Conservation (phyloP, 1,140 invertebrate genomes). For the Patella vulgata region DNA sequence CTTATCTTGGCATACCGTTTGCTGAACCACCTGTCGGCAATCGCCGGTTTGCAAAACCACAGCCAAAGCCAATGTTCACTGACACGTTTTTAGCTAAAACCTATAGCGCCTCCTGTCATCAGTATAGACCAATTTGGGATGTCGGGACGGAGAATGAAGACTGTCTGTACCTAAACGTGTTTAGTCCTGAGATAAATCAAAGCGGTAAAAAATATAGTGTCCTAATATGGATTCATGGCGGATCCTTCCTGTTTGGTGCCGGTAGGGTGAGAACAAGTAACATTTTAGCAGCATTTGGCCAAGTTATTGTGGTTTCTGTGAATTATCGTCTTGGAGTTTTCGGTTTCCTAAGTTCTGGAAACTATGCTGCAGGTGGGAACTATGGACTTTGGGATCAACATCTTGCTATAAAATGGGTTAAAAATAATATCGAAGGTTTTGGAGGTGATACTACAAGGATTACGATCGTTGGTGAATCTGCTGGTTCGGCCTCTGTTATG, state of each 20-base stretch:
- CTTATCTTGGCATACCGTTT: slow-evolving; percentile 10
- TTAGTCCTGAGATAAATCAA: slow-evolving; percentile 49
- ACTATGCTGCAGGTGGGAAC: slow-evolving; percentile 9
- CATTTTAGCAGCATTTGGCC: slow-evolving; percentile 64
- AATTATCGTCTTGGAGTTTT: slow-evolving; percentile 22
- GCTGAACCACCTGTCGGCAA: slow-evolving; percentile 9
- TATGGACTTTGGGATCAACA: slow-evolving; percentile 69
- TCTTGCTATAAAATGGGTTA: slow-evolving; percentile 72
- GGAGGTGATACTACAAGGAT: slow-evolving; percentile 48
- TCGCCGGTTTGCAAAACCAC: slow-evolving; percentile 7
- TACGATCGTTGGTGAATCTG: slow-evolving; percentile 49
- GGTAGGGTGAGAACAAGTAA: slow-evolving; percentile 89
- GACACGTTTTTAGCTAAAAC: slow-evolving; percentile 6
- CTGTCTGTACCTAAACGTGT: slow-evolving; percentile 33
- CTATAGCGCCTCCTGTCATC: slow-evolving; percentile 6
- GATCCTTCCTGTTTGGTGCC: slow-evolving; percentile 24
- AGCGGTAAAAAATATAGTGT: not conserved
- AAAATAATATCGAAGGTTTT: slow-evolving; percentile 54
- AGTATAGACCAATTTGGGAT: too few relatives aligned
- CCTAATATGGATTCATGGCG: slow-evolving; percentile 39
- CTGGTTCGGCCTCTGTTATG: slow-evolving; percentile 33
- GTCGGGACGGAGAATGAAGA: too few relatives aligned
- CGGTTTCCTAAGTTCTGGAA: slow-evolving; percentile 17
- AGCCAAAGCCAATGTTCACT: slow-evolving; percentile 3
- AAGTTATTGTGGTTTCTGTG: slow-evolving; percentile 15